phyloP scores from a whole-genome alignment of 37 sponge, comb jelly and placozoan species.

The Tethya wilhelma region DNA sequence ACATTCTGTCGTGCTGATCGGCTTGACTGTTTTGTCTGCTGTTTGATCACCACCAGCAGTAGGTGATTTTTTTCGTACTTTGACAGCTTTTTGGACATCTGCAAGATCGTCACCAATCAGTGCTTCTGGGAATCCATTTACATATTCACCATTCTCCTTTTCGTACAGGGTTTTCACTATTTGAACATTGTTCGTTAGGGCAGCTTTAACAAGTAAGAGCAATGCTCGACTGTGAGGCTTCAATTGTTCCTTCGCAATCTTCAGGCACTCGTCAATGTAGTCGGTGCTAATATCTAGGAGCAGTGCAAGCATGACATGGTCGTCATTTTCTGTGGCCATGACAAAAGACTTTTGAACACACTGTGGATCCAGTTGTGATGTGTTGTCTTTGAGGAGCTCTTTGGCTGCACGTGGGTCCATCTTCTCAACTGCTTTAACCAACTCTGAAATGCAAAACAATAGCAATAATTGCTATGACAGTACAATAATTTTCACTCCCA shows the following conservation, averaged over 20 bases:
- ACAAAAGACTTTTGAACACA: too few relatives aligned
- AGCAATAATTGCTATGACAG: too few relatives aligned
- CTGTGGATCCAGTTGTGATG: too few relatives aligned
- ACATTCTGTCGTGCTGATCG: slow-evolving; percentile 74
- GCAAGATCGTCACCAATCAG: slow-evolving; percentile 43
- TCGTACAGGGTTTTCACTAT: slow-evolving; percentile 70
- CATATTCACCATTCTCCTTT: slow-evolving; percentile 3
- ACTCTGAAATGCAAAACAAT: too few relatives aligned
- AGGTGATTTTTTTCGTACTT: slow-evolving; percentile 49
- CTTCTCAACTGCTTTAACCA: too few relatives aligned
- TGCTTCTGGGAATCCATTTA: not conserved
- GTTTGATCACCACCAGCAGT: too few relatives aligned
- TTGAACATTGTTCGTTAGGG: slow-evolving; percentile 24
- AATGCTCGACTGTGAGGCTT: slow-evolving; percentile 55
- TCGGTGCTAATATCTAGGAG: slow-evolving; percentile 57
- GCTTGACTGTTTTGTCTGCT: too few relatives aligned
- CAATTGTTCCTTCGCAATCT: slow-evolving; percentile 17
- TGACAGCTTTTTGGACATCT: slow-evolving; percentile 54
- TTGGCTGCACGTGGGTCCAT: too few relatives aligned
- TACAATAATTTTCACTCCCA: too few relatives aligned
- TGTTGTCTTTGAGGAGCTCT: too few relatives aligned
- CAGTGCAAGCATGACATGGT: slow-evolving; percentile 60
- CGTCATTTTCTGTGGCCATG: slow-evolving; percentile 54
- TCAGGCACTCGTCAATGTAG: slow-evolving; percentile 51
- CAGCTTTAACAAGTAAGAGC: slow-evolving; percentile 69